Base-by-base conservation (phyloP, 2,888 invertebrate species). In the Nomada hirtipes region DNA sequence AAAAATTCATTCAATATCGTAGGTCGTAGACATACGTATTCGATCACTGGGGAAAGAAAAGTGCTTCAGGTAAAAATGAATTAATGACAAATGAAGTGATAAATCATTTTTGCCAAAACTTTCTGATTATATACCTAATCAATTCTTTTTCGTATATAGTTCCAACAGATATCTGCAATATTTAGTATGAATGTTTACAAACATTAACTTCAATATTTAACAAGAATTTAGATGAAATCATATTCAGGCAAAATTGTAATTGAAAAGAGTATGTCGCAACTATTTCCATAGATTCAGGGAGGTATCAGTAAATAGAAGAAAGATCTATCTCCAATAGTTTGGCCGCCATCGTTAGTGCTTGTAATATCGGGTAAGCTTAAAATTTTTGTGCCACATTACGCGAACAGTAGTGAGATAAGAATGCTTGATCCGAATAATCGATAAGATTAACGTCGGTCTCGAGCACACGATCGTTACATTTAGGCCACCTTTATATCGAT, bases 331-430 rank as follows among this genome's bases (percentile, higher is more conserved):
- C 4, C 67, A 70, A 76, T 73, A 74, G 71, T 79, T 60, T 67
- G 23, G 44, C 60, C 70, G 84, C 75, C 86, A 89, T 86, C 86
- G 59, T 60, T 23, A 59, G 68, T 82, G 76, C 60, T 74, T 65
- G 47, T 68, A 76, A 83, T 79, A 89, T 87, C 76, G 68, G 72
- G 72, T 75, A 68, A 80, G 70, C 81, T 86, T 87, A 67, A 82
- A 83, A 86, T 83, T 87, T 80, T 84, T 82, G 83, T 86, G 61
- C 76, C 63, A 68, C 80, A 80, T 82, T 80, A 82, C 85, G 84
- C 80, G 85, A 82, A 86, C 87, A 74, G 86, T 83, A 82, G 75
- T 76, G 60, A 73, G 87, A 89, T 87, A 88, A 86, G 70, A 53
- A 59, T 67, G 72, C 36, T 76, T 70, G 86, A 87, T 87, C 68